Conservation (phyloP, 2,113 vertebrate genomes). For the Petromus typicus region DNA sequence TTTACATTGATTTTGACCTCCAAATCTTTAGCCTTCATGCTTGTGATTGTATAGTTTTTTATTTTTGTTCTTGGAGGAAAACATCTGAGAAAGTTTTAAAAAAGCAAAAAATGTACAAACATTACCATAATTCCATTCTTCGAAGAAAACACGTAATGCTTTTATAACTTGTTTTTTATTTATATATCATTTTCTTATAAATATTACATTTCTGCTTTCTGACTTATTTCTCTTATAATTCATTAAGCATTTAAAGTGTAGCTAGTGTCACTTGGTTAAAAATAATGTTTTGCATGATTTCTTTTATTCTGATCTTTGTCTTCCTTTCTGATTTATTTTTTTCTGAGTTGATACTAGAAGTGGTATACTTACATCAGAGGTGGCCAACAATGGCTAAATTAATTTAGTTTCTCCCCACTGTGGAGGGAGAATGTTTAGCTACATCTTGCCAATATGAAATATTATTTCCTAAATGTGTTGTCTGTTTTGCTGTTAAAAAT, state of each 20-base stretch:
- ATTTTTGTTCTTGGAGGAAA: constrained; percentile 34
- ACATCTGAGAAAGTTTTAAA: neutral
- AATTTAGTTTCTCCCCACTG: neutral
- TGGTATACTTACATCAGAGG: neutral
- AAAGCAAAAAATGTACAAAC: neutral
- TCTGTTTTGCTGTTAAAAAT: neutral
- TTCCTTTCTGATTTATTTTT: constrained; percentile 6
- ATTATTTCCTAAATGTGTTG: neutral
- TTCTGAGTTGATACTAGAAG: constrained; percentile 4
- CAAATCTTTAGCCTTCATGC: neutral
- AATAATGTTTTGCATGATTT: constrained; percentile 5
- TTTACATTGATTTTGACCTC: neutral
- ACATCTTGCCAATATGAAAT: neutral
- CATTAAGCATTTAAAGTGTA: constrained; percentile 40
- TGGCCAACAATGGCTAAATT: neutral
- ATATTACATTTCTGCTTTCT: constrained; percentile 26
- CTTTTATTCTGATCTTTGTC: constrained; percentile 23
- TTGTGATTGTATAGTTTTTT: constrained; percentile 16
- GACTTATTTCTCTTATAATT: constrained; percentile 31
- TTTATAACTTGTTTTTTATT: neutral
- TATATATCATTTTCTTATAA: neutral
- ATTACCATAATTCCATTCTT: neutral
- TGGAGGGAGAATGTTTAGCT: neutral
- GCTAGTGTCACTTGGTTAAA: neutral
- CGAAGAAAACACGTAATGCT: neutral